phyloP scores from a whole-genome alignment of 2,797 vertebrate genomes.

The Muraenolepis orangiensis region DNA sequence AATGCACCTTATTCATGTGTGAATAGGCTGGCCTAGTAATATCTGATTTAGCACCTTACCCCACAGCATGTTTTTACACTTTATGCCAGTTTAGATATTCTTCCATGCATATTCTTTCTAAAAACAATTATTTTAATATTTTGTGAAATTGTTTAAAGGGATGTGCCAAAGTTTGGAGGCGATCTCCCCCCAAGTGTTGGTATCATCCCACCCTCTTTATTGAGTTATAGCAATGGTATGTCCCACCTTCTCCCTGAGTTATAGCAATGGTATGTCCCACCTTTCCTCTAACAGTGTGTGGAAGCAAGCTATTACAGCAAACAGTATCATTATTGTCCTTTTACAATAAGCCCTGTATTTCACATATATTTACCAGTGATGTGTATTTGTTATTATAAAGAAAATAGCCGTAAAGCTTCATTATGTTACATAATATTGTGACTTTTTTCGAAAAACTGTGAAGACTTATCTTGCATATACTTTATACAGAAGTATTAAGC shows the following conservation, averaged over 20 bases:
- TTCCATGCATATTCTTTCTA: conserved; percentile 75
- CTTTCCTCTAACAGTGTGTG: conserved; percentile 99
- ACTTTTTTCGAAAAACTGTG: conserved; percentile 99
- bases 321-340: conserved; percentile 99
- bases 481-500: conserved; percentile 99
- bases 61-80: conserved; percentile 81
- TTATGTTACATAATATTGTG: conserved; percentile 99
- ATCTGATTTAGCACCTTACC: conserved; percentile 84
- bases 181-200: conserved; percentile 73
- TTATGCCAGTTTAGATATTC: conserved; percentile 78
- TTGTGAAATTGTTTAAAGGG: conserved; percentile 78
- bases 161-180: conserved; percentile 86
- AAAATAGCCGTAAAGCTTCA: conserved; percentile 99
- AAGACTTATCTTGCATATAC: conserved; percentile 99
- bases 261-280: conserved; percentile 79
- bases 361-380: conserved; percentile 99
- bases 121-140: conserved; percentile 74
- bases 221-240: conserved; percentile 65
- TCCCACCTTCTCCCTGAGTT: conserved; percentile 75
- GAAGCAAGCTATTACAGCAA: conserved; percentile 97
- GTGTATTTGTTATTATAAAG: conserved; percentile 99
- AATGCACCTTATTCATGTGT: conserved; percentile 80
- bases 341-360: conserved; percentile 99
- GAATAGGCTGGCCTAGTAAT: conserved; percentile 74
- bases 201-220: conserved; percentile 21